Conservation (phyloP, 2,888 invertebrate genomes). For the Rotaria magnacalcarata region DNA sequence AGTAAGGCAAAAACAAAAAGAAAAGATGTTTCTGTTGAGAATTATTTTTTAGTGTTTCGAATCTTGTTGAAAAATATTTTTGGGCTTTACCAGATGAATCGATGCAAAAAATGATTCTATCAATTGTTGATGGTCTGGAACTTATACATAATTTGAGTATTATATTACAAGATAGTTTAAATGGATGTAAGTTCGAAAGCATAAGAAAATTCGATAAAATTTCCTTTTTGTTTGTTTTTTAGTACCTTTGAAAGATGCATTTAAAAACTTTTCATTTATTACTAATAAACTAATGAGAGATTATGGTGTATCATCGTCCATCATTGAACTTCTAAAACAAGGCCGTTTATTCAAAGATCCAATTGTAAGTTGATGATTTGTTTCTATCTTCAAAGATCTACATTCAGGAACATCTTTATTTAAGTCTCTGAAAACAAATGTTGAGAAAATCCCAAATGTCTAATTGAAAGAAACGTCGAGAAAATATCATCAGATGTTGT, state of each 20-base stretch:
- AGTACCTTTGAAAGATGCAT: neutral
- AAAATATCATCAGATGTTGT: no score
- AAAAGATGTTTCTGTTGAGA: neutral
- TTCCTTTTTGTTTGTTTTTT: neutral
- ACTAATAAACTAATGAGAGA: neutral
- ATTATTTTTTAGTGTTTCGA: neutral
- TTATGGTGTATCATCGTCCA: neutral
- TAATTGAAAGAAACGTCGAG: neutral
- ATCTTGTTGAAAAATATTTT: conserved; percentile 31
- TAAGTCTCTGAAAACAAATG: no score
- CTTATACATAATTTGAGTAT: neutral
- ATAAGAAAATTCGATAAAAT: neutral
- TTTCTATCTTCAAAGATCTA: neutral
- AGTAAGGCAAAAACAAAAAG: neutral
- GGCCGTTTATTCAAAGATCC: conserved; percentile 20
- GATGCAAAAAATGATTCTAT: neutral
- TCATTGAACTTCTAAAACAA: neutral
- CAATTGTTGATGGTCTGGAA: neutral
- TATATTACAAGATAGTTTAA: neutral
- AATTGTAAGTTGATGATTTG: neutral
- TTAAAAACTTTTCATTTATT: conserved; percentile 4
- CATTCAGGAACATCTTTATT: no score
- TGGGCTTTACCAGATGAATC: conserved; percentile 21
- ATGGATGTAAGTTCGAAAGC: neutral
- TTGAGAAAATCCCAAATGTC: no score